Evolutionary conservation across 2,113 vertebrate genomes (phyloP), one percentile per base, ranked within the genome.

Genomic region (Taxidea taxus): DNA sequence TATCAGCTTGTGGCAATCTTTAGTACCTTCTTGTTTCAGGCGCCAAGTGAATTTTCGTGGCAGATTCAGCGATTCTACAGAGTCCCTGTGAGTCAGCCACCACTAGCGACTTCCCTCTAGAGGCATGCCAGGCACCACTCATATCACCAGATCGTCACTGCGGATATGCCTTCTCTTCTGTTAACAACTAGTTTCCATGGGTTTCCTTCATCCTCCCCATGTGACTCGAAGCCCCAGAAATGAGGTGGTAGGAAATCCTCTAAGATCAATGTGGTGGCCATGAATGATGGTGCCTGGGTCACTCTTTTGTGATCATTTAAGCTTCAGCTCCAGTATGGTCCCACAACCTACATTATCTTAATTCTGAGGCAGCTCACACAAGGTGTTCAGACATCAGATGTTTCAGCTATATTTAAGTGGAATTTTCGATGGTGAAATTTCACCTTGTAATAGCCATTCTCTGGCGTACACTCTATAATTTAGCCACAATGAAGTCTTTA

Each of bases 1-100:
- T 42, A 92, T 92, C 51, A 96, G 82, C 34, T 90, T 95, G 86
- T 84, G 88, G 83, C 64, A 97, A 91, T 94, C 95, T 96, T 94
- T 91, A 89, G 58, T 54, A 96, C 77, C 42, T 47, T 72, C 70
- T 42, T 58, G 58, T 49, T 90, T 23, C 3, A 9, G 74, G 54
- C 92, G 82, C 86, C 70, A 68, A 96, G 72, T 86, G 29, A 88
- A 88, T 93, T 98, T 94, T 39, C 56, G 87, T 89, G 96, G 92
- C 77, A 94, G 95, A 91, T 72, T 75, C 7, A 86, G 66, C 0
- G 44, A 95, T 91, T 97, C n/a, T 91, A 89, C 56, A 87, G 74
- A 96, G 51, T 47, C 92, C 37, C 29, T 95, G 42, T 58, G 80
- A 95, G 97, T 80, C 91, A 92, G 77, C 54, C 70, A 88, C 72